These are phyloP conservation scores for Tenodera sinensis DNA, from an alignment of 2,888 invertebrate species.

Conservation along the genomic window DNA sequence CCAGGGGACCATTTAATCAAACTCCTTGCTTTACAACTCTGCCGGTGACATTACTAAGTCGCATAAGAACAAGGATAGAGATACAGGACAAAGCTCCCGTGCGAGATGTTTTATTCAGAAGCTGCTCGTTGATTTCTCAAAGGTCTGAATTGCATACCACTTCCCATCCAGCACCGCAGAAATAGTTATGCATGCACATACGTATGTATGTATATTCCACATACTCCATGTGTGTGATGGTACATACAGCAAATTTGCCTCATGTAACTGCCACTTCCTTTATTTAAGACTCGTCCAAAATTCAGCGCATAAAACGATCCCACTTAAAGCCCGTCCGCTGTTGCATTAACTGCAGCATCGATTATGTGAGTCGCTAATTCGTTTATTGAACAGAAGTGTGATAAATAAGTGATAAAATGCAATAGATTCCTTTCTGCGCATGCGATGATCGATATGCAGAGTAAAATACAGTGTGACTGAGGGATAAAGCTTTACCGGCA, in stretches of 20 bases:
- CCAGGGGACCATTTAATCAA: neutral
- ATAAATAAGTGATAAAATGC: neutral
- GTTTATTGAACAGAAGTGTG: neutral
- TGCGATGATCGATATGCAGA: no score
- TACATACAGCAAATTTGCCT: neutral
- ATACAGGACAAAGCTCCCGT: neutral
- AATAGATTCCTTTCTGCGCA: neutral
- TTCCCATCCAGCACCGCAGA: neutral
- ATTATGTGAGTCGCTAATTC: neutral
- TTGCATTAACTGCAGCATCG: neutral
- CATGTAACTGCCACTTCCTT: neutral
- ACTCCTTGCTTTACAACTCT: neutral
- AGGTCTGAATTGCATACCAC: neutral
- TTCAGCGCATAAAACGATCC: neutral
- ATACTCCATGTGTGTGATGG: neutral
- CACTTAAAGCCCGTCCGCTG: neutral
- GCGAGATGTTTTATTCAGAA: neutral
- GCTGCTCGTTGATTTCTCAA: neutral
- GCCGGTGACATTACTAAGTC: neutral
- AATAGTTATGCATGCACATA: neutral
- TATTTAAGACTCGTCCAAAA: neutral
- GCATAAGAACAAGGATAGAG: neutral
- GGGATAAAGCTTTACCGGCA: no score
- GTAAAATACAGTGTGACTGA: no score
- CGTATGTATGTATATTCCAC: neutral